phyloP scores from a whole-genome alignment of 2,797 vertebrate genomes.

The Artibeus lituratus region DNA sequence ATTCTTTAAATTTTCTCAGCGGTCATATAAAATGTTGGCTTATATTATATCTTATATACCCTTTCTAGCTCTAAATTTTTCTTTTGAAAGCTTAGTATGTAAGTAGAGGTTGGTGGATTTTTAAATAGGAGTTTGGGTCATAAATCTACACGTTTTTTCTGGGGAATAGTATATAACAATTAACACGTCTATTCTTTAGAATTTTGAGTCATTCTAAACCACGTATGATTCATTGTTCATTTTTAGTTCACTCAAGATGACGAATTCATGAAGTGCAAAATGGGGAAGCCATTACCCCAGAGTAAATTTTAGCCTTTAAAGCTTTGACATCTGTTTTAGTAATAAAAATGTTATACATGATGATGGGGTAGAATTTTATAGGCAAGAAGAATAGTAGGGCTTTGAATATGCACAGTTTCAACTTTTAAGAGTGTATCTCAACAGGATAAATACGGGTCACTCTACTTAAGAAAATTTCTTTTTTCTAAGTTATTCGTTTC shows the following conservation, averaged over 20 bases:
- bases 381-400: background rate
- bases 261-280: constrained; percentile 8
- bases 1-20: background rate
- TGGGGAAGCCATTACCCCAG: background rate
- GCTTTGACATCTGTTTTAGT: constrained; percentile 7
- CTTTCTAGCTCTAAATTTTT: constrained; percentile 22
- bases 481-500: background rate
- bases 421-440: background rate
- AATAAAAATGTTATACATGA: background rate
- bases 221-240: constrained; percentile 56
- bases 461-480: background rate
- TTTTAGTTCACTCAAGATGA: constrained; percentile 42
- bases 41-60: background rate
- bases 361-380: background rate
- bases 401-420: background rate
- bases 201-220: constrained; percentile 68
- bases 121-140: constrained; percentile 3
- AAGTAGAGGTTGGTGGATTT: constrained; percentile 33
- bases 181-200: constrained; percentile 63
- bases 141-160: constrained; percentile 38
- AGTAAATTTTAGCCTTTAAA: constrained; percentile 31
- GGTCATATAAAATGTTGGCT: background rate
- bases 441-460: background rate
- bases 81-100: background rate
- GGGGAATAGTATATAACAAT: constrained; percentile 50